Evolutionary conservation across 2,113 vertebrate genomes (phyloP).

Genomic region (Pelvicachromis taeniatus): DNA sequence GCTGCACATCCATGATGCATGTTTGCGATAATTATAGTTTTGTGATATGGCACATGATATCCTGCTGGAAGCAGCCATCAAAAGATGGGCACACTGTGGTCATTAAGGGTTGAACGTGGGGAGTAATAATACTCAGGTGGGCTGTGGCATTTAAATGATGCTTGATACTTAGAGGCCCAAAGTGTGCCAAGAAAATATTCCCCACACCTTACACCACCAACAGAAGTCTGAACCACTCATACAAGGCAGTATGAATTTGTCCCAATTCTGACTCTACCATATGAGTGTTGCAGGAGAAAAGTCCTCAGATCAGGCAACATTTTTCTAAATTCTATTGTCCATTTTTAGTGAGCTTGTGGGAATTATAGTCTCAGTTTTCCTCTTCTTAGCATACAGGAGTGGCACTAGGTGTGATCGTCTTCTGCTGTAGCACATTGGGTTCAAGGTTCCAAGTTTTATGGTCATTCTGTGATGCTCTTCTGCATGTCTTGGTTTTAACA

Average conservation of each 20-base stretch:
- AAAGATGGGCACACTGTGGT: not conserved
- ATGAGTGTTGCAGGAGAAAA: not conserved
- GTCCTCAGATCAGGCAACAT: not conserved
- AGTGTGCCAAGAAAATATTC: not conserved
- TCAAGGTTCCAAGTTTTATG: not conserved
- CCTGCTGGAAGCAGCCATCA: not conserved
- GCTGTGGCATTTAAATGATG: not conserved
- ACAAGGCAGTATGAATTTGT: not conserved
- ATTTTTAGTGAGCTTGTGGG: not conserved
- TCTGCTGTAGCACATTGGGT: not conserved
- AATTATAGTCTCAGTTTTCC: not conserved
- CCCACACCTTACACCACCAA: not conserved
- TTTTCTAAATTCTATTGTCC: not conserved
- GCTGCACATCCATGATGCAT: not conserved
- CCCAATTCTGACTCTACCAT: not conserved
- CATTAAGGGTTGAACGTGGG: not conserved
- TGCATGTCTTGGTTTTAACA: too few relatives aligned
- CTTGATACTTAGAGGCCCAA: not conserved
- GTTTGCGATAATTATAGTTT: not conserved
- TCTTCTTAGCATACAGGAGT: not conserved
- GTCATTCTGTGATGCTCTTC: not conserved
- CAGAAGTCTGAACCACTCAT: not conserved
- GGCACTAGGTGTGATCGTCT: not conserved
- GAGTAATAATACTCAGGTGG: not conserved
- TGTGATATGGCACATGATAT: not conserved